Evolutionary conservation across 2,888 invertebrate species (phyloP), one percentile per base, ranked within the genome.

Genomic region (Amaurobius ferox): DNA sequence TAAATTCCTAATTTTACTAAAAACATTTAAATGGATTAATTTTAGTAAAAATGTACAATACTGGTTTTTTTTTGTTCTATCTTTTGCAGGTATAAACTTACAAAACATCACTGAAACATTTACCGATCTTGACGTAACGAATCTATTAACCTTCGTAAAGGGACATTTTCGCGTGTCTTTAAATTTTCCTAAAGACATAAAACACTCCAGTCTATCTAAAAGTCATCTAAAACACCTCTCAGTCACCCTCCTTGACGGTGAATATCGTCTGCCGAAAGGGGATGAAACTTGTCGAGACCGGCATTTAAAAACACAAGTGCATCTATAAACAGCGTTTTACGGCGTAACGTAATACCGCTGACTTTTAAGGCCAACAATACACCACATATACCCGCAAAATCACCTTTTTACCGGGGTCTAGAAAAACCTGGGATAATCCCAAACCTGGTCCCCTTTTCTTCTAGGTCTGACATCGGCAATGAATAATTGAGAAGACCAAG

Each of bases 281-380:
- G 23, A 66, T 61, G 66, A 40, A 62, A 83, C 66, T 35, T 62
- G 61, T 61, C 29, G 80, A 19, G 28, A 64, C 35, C 70, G 68
- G 76, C 77, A 83, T 77, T 77, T 77, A 85, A 85, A 85, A 77
- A 78, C 83, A 85, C 77, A 85, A 85, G 83, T 76, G 77, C 71
- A 77, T 85, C 83, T 72, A 85, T 85, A 85, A 85, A 85, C 71
- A 62, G 62, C 44, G 23, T 83, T 85, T 85, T 85, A 85, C 64
- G 83, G 61, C 55, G 83, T 76, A 77, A 85, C 55, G 48, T 67
- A 72, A 85, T 66, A 77, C 71, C 35, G 28, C 40, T 28, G 76
- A 74, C 76, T 76, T 83, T 83, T 64, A 83, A 83, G 35, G 48
- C 76, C 30, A 39, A 32, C 23, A 16, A 23, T 13, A 13, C 13